Evolutionary conservation across 1,140 invertebrate species (phyloP), one percentile per base, ranked within the genome.

Genomic region (Dendrolimus kikuchii): DNA sequence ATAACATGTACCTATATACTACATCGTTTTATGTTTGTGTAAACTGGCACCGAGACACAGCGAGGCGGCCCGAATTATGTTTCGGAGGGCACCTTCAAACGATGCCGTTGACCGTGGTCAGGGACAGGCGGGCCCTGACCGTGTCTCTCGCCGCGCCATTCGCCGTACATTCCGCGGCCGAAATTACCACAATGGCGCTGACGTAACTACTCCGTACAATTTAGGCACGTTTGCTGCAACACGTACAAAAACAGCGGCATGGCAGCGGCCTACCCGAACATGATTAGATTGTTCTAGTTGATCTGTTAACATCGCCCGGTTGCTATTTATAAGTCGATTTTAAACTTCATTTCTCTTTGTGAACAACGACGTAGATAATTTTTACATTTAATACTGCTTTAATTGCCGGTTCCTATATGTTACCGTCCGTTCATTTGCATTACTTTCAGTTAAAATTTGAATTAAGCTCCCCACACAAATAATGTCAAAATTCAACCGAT

Each of bases 41-140:
- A 23, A 23, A 23, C 23, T 23, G 36, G 46, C 46, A 48, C 37
- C 38, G 36, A 48, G 36, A 38, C 46, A 38, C 6, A 44, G 50
- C 41, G 23, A 23, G 23, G 23, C 23, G 23, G 41, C 41, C 38
- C 40, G 50, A 49, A 53, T 53, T 40, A 36, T 37, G 48, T 64
- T 67, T 62, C 60, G 64, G 73, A 74, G 79, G 79, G 74, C 81
- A 82, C 81, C 81, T 84, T 84, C 70, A 79, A 77, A 63, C 69
- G 64, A 67, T 71, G 77, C 68, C 81, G 75, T 84, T 84, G 81
- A 78, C 81, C 81, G 79, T 82, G 81, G 81, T 84, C 81, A 82
- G 71, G 81, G 77, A 74, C 78, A 49, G 48, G 7, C 57, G 62
- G 66, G 55, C 73, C 74, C 60, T 77, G 79, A 72, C 74, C 63